Evolutionary conservation across 2,888 invertebrate species (phyloP).

Genomic region (Chloroclysta siterata): DNA sequence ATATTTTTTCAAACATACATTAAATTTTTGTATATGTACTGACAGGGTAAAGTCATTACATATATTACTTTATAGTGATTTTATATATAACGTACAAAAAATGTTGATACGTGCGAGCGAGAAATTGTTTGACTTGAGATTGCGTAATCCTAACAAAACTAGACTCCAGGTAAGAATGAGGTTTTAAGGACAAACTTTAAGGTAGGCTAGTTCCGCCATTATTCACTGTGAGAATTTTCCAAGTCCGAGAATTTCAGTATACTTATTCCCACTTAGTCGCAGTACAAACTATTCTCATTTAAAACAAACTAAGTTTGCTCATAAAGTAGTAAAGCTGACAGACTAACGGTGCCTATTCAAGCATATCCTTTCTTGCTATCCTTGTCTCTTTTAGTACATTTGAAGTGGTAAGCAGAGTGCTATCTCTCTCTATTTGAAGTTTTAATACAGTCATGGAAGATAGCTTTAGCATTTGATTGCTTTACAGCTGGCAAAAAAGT

Average conservation of each 20-base stretch:
- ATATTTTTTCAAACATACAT: no score
- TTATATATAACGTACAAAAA: no score
- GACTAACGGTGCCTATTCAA: conserved; percentile 4
- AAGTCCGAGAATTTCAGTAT: background rate
- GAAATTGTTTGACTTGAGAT: no score
- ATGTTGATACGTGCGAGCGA: no score
- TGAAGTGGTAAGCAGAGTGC: background rate
- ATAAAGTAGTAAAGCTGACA: conserved; percentile 12
- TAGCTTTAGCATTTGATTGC: background rate
- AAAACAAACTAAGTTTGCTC: conserved; percentile 19
- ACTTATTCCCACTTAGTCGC: conserved; percentile 12
- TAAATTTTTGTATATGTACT: no score
- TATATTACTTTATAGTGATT: no score
- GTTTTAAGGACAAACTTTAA: background rate
- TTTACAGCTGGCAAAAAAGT: no score
- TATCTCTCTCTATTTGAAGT: background rate
- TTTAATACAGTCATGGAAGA: background rate
- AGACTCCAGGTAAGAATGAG: no score
- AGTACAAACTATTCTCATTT: conserved; percentile 24
- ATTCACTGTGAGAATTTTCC: background rate
- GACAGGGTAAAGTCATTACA: no score
- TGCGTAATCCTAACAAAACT: no score
- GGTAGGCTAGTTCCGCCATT: background rate
- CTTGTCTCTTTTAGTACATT: background rate
- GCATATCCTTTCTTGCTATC: background rate